Base-by-base conservation (phyloP, 2,113 vertebrate species). In the Rhinoderma darwinii region DNA sequence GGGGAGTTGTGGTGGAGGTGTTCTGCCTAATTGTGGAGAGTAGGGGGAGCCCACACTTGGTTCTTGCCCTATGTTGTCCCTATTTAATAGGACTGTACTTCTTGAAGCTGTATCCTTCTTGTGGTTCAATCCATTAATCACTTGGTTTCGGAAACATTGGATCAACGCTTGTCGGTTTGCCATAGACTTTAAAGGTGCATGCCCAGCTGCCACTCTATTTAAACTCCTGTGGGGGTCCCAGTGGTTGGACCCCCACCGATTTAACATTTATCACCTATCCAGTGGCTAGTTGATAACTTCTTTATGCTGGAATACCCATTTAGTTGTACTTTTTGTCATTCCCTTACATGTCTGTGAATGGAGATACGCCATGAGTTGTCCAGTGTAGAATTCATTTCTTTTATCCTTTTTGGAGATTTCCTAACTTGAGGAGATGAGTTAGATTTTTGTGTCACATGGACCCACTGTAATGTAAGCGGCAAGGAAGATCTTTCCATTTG, bases 401-500 rank as follows among this genome's bases (percentile, higher is more conserved):
- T 20, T 1, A 18, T 39, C 2, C 17, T 80, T 17, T 30, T 20
- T 37, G 11, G 35, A 39, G 14, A 50, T 50, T 18, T 50, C 63
- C 17, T 35, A 3, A 61, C 11, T 17, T 2, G 54, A 15, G 43
- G 15, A 81, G 17, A 27, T 35, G 25, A 37, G 37, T 25, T 14
- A 0, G 0, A 20, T 22, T 37, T 47, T 17, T 80, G 8, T 61
- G 10, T 27, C 63, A 25, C 20, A 59, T 39, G 32, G 32, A 80
- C 51, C 20, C 27, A 15, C 12, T 32, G 30, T 25, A 25, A 78
- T 20, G 47, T 44, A 37, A 47, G 44, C n/a, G n/a, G 30, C 27
- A 54, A 75, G 20, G 5, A 20, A 30, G 56, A 83, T 59, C 5
- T 2, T 86, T 90, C 88, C 88, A 88, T 88, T 88, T 90, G 90